Evolutionary conservation across 92 coral and sea anemone genomes (phyloP), one percentile per base, ranked within the genome.

Genomic region (Pocillopora meandrina): DNA sequence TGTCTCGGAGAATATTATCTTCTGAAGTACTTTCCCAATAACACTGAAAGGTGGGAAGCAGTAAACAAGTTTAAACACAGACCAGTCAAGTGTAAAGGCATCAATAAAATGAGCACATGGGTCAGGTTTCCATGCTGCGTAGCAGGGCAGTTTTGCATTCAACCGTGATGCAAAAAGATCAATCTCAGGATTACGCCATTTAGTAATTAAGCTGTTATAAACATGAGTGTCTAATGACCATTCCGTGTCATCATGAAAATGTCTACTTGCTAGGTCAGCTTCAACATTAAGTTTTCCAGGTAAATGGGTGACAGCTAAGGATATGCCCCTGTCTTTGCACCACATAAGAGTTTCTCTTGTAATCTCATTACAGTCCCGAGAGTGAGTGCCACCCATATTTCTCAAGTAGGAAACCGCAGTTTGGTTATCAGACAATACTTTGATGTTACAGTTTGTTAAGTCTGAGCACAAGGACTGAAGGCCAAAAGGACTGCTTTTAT

Each of bases 41-140:
- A 72, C 76, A 42, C 61, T 72, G 12, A 72, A 72, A 72, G 76
- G 76, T 36, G 76, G 76, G 3, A 72, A 72, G 12, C 76, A 72
- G 71, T 77, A 21, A 26, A 21, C 71, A 21, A 60, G 33, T 17
- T 17, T 65, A 19, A 2, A 65, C 71, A 17, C 71, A 83, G n/a
- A 1, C 62, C 21, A 91, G 74, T 89, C 78, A 21, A 88, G 56
- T 65, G 89, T 74, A 58, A 91, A 80, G 19, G 92, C 94, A 88
- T 91, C 92, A 77, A 74, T 71, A 34, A 82, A 67, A 49, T 31
- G 56, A 31, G 93, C 91, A 35, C 79, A 60, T 58, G 89, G 92
- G 88, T 88, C 94, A 23, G 89, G 92, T 66, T 83, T 78, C 89
- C 89, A 89, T 71, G 89, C 88, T 18, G 61, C 82, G 72, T 84